Percentiles rank a stretch among this genome's conserved stretches.
Conservation (phyloP, 92 coral and sea anemone genomes). For the Galaxea fascicularis region DNA sequence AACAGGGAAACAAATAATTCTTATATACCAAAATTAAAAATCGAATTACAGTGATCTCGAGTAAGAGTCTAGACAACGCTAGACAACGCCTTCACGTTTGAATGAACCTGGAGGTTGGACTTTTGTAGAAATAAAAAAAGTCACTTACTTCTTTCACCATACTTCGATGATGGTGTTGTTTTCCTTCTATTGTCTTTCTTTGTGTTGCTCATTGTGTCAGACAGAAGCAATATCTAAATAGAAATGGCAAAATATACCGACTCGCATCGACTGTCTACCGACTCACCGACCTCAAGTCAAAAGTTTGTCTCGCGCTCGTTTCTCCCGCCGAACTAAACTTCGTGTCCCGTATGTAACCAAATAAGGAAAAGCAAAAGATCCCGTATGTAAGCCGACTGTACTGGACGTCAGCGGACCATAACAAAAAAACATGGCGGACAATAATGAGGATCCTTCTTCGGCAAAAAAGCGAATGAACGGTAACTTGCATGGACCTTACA, state of each 20-base stretch:
- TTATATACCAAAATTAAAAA: constrained; percentile 21
- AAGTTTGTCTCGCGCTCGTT: not conserved
- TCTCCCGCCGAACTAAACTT: constrained; percentile 36
- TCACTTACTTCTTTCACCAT: constrained; percentile 67
- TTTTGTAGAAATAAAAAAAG: not conserved
- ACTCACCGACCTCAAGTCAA: constrained; percentile 2
- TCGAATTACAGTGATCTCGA: constrained; percentile 25
- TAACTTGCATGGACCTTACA: constrained; percentile 58
- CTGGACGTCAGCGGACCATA: constrained; percentile 17
- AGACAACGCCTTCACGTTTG: not conserved
- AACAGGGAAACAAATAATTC: constrained; percentile 25
- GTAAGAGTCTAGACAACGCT: constrained; percentile 5
- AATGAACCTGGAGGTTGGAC: not conserved
- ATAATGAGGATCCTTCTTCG: not conserved
- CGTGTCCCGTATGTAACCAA: not conserved
- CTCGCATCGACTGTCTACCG: not conserved
- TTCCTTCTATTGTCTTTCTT: constrained; percentile 44
- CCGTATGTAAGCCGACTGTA: constrained; percentile 36
- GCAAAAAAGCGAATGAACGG: constrained; percentile 11
- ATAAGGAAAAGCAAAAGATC: constrained; percentile 10
- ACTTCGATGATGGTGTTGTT: constrained; percentile 42
- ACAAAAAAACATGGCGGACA: constrained; percentile 11
- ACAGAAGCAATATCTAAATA: constrained; percentile 18
- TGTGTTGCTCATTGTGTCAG: constrained; percentile 36
- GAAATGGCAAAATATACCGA: not conserved